Conservation (phyloP, 1,140 invertebrate species). For the Apis mellifera region Amel_HAv3.1 CM009940.2:7755501-7756000, state of each 20-base stretch:
- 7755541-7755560: background rate
- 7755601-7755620: too few species aligned
- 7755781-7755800: slow-evolving; percentile 31
- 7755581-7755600: background rate
- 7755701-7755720: background rate
- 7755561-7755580: background rate
- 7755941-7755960: background rate
- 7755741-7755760: slow-evolving; percentile 52
- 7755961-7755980: slow-evolving; percentile 16
- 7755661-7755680: slow-evolving; percentile 1
- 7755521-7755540: background rate
- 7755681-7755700: slow-evolving; percentile 40
- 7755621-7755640: too few species aligned
- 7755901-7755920: slow-evolving; percentile 28
- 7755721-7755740: slow-evolving; percentile 7
- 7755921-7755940: slow-evolving; percentile 2
- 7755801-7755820: slow-evolving; percentile 21
- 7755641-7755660: slow-evolving; percentile 1
- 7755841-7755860: slow-evolving; percentile 56
- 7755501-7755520: background rate
- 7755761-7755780: slow-evolving; percentile 39
- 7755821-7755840: background rate
- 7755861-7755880: slow-evolving; percentile 45
- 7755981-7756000: background rate
- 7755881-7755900: slow-evolving; percentile 6